Base-by-base conservation (phyloP, 2,113 vertebrate genomes). In the Tupaia tana region DNA sequence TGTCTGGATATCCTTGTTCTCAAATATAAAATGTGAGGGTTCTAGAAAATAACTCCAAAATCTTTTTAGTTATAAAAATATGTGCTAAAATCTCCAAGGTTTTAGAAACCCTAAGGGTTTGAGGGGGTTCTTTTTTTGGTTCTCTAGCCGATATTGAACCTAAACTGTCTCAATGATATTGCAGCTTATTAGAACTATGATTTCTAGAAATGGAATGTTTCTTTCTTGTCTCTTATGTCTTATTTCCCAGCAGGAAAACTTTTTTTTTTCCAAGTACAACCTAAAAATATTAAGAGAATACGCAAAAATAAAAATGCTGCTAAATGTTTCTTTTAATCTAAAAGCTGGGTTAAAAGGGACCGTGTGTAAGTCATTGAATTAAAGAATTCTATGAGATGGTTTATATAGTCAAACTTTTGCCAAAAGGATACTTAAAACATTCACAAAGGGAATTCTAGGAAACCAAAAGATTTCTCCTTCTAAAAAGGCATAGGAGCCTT, bases 361-460 rank as follows among this genome's bases (percentile, higher is more conserved):
- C 20, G n/a, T 13, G 20, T 66, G 3, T 22, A 90, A 31, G 74
- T 87, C 71, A 69, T n/a, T 93, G 86, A 95, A 77, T 91, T 88
- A 89, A 91, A 95, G 16, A 58, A 79, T 80, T 94, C 83, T 70
- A 9, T 13, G 58, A 93, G 85, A 97, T 89, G 59, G 67, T 96
- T 86, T 77, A 84, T 88, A 87, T 81, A 71, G 34, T 74, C 31
- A 24, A 86, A 67, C 89, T 61, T 95, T 86, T 96, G 81, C 95
- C 95, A 97, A 93, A 96, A 93, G 43, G 54, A 87, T 90, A 85
- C 94, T 96, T 96, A 95, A 93, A 93, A 91, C 84, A 82, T 80
- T 97, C 91, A 96, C 93, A 95, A 96, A 96, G 95, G 90, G 89
- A 94, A 95, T 91, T 97, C 91, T 96, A 91, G 82, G 93, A 93